Evolutionary conservation across 2,888 invertebrate species (phyloP), one percentile per base, ranked within the genome.

Genomic region (Nemoura dubitans): DNA sequence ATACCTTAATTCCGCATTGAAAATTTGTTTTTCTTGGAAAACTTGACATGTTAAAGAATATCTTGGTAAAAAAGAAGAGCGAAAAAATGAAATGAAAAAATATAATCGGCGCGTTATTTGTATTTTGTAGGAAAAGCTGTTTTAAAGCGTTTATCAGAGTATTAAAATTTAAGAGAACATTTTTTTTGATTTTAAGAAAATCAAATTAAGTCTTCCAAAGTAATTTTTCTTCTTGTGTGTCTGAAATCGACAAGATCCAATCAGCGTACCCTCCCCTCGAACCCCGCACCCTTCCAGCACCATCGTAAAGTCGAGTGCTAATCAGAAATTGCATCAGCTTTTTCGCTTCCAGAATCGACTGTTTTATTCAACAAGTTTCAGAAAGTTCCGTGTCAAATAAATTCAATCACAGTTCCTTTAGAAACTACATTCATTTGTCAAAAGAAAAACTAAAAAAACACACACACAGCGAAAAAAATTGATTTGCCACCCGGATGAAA

Each of bases 291-390:
- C 36, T 36, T 36, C 10, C 36, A 6, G 36, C 5, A 10, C 36
- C 36, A 36, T 36, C 36, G 3, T 36, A n/a, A n/a, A n/a, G n/a
- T 36, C 36, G 16, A 59, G 14, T 59, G 59, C 59, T 59, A 59
- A 59, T 59, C 59, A 59, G 59, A 59, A 59, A 59, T 59, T 21
- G 21, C 59, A 59, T 59, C 59, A 59, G 21, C 59, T 59, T 21
- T 59, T 59, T 59, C 59, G 3, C 59, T 3, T 59, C 59, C 21
- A 10, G 59, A 59, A 59, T 59, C 21, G 59, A 59, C 59, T 59
- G 59, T 59, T 59, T 59, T 59, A 59, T 59, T 59, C 59, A 59
- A 59, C 59, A 59, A 59, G 59, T 59, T 59, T 59, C 59, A 21
- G 21, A 21, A 59, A 59, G 59, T 59, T 59, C 21, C 14, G 21